Evolutionary conservation across 2,888 invertebrate genomes (phyloP).

Genomic region (Eremobia ochroleuca): DNA sequence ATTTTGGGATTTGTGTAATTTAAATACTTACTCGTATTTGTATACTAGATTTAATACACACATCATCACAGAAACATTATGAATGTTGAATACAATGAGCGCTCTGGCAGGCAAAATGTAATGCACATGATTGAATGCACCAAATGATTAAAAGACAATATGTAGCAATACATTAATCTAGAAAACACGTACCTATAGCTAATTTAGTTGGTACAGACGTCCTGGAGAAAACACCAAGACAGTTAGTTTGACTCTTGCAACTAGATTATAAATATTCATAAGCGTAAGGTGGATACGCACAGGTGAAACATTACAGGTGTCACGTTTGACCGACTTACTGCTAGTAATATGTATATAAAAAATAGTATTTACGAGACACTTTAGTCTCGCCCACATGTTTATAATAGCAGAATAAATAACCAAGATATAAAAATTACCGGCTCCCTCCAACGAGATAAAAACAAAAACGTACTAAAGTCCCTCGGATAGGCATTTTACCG

Average conservation of each 20-base stretch:
- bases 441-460: constrained; percentile 61
- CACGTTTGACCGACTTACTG: constrained; percentile 24
- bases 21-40: constrained; percentile 35
- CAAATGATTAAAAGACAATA: not conserved
- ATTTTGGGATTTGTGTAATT: constrained; percentile 58
- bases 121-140: not conserved
- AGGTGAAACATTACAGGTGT: constrained; percentile 47
- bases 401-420: constrained; percentile 37
- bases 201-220: not conserved
- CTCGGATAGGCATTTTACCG: constrained; percentile 77
- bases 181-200: no score
- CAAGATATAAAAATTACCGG: constrained; percentile 28
- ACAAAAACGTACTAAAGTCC: constrained; percentile 73
- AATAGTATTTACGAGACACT: not conserved
- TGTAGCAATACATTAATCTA: not conserved
- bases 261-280: constrained; percentile 11
- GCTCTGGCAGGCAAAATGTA: not conserved
- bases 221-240: not conserved
- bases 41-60: constrained; percentile 20
- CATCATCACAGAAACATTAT: not conserved
- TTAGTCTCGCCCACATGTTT: constrained; percentile 9
- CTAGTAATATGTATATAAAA: constrained; percentile 12
- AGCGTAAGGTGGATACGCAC: constrained; percentile 13
- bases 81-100: not conserved
- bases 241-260: not conserved